Percentiles rank a stretch among this genome's conserved stretches.
These are phyloP conservation scores for Torymus auratus DNA, from an alignment of 2,888 invertebrate species.

Conservation along the genomic window DNA sequence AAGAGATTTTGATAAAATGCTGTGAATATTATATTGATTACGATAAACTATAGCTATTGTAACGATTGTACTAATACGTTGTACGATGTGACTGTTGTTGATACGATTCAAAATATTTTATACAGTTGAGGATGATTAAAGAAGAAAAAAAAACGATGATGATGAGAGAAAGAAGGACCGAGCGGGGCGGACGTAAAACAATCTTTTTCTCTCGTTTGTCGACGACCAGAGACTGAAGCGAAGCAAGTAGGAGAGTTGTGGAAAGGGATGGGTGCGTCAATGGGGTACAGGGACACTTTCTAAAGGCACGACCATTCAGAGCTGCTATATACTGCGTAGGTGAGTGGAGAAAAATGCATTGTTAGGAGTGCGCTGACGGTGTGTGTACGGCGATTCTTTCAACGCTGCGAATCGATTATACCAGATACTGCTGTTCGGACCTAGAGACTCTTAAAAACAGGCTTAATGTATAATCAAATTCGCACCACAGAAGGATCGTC, in stretches of 20 bases:
- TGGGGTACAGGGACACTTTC: conserved; percentile 39
- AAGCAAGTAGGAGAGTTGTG: conserved; percentile 4
- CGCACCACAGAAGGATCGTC: conserved; percentile 12
- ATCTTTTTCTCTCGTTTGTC: conserved; percentile 47
- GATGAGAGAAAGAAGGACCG: conserved; percentile 43
- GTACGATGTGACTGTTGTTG: conserved; percentile 76
- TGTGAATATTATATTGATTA: conserved; percentile 77
- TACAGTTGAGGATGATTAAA: conserved; percentile 69
- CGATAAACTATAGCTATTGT: conserved; percentile 73
- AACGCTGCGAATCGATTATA: conserved; percentile 47
- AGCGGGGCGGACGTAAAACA: conserved; percentile 12
- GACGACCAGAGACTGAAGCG: background rate
- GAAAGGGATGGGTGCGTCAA: conserved; percentile 19
- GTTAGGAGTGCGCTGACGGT: conserved; percentile 67
- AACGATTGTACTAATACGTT: conserved; percentile 74
- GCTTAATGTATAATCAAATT: conserved; percentile 34
- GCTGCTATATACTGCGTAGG: conserved; percentile 23
- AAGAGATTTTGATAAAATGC: conserved; percentile 77
- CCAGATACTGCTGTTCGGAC: background rate
- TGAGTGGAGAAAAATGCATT: conserved; percentile 53
- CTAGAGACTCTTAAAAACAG: background rate
- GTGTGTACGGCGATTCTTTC: conserved; percentile 33
- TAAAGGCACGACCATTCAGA: conserved; percentile 33
- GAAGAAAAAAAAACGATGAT: conserved; percentile 11
- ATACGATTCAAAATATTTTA: conserved; percentile 77